phyloP scores from a whole-genome alignment of 2,113 vertebrate genomes.

The Scopus umbretta region DNA sequence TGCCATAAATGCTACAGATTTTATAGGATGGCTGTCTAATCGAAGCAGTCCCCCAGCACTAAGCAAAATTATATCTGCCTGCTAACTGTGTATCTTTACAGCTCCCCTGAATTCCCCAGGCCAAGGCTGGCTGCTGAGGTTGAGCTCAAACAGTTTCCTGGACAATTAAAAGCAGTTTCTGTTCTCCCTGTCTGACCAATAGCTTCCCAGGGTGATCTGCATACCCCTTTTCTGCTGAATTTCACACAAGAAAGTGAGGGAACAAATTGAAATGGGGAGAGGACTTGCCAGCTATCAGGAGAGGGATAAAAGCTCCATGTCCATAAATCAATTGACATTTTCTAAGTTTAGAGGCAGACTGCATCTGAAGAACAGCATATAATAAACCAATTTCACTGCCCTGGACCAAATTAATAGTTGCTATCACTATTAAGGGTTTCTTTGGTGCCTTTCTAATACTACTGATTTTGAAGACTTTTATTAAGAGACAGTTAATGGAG shows the following conservation, averaged over 20 bases:
- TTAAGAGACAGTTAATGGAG: not conserved
- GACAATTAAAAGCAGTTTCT: not conserved
- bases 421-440: not conserved
- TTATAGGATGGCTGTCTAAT: not conserved
- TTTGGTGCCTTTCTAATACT: constrained; percentile 9
- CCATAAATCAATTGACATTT: constrained; percentile 43
- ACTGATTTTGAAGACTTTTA: not conserved
- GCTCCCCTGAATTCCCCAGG: not conserved
- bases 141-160: not conserved
- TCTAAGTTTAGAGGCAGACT: not conserved
- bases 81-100: not conserved
- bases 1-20: not conserved
- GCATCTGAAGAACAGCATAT: not conserved
- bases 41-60: not conserved
- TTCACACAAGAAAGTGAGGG: not conserved
- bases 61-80: not conserved
- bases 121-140: not conserved
- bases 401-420: not conserved
- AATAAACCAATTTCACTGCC: constrained; percentile 28
- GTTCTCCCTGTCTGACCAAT: not conserved
- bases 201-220: not conserved
- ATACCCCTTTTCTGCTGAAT: not conserved
- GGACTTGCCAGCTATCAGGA: not conserved
- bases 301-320: constrained; percentile 13
- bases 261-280: not conserved